Evolutionary conservation across 92 coral and sea anemone genomes (phyloP).

Genomic region (Epizoanthus illoricatus): DNA sequence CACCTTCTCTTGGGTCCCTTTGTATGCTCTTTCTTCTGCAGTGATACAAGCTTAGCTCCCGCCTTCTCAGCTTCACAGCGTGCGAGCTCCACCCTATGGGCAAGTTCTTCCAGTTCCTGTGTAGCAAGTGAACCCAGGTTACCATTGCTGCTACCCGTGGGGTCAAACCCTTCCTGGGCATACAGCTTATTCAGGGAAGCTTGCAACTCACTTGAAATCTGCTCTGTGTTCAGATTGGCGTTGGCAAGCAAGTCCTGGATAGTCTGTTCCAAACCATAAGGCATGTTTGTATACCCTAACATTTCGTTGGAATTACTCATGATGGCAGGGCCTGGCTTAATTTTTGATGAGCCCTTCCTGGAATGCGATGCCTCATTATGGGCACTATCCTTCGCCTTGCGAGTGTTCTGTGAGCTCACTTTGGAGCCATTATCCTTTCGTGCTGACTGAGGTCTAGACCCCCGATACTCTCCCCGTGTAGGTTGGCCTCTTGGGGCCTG

Average conservation of each 20-base stretch:
- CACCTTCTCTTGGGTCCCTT: constrained; percentile 18
- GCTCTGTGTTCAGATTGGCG: constrained; percentile 3
- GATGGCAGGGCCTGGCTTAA: not conserved
- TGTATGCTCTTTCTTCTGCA: constrained; percentile 30
- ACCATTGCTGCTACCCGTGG: constrained; percentile 7
- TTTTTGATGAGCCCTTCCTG: constrained; percentile 25
- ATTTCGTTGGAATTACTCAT: constrained; percentile 10
- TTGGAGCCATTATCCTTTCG: constrained; percentile 37
- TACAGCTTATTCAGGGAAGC: constrained; percentile 18
- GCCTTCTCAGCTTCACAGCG: constrained; percentile 13
- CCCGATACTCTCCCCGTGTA: not conserved
- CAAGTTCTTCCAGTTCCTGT: constrained; percentile 1
- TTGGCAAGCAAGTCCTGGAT: constrained; percentile 8
- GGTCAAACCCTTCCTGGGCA: constrained; percentile 3
- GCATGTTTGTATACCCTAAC: not conserved
- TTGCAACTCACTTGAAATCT: constrained; percentile 17
- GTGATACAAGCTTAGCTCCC: constrained; percentile 1
- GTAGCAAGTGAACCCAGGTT: not conserved
- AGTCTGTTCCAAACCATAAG: constrained; percentile 21
- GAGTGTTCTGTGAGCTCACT: constrained; percentile 3
- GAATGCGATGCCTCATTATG: constrained; percentile 21
- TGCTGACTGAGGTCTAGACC: constrained; percentile 16
- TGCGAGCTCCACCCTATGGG: constrained; percentile 7
- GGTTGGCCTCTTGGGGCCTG: constrained; percentile 20
- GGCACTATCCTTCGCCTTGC: not conserved